These are phyloP conservation scores for Cuniculus paca DNA, from an alignment of 2,797 vertebrate species.

Conservation along the genomic window DNA sequence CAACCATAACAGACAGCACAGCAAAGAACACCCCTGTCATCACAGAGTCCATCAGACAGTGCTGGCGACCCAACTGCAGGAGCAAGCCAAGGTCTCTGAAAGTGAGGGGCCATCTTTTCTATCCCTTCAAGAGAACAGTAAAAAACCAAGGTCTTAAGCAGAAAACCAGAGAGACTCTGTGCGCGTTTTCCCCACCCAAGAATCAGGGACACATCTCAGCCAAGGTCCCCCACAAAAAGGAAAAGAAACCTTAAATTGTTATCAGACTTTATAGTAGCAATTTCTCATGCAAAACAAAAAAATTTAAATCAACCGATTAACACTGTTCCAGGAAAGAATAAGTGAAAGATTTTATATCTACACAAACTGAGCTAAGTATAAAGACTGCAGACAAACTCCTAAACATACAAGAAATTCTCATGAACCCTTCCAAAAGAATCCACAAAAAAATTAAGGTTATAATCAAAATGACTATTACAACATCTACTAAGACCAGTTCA, in stretches of 20 bases:
- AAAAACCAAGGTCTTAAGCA: neutral
- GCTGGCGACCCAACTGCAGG: neutral
- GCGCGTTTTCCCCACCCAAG: neutral
- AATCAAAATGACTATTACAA: neutral
- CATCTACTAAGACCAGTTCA: neutral
- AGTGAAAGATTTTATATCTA: neutral
- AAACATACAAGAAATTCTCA: neutral
- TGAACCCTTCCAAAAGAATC: neutral
- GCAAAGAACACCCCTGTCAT: neutral
- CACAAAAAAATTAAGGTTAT: neutral
- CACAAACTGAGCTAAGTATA: neutral
- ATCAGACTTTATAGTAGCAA: neutral
- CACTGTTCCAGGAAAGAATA: constrained; percentile 13
- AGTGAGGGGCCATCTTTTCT: neutral
- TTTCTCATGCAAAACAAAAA: neutral
- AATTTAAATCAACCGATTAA: neutral
- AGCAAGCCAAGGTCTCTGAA: neutral
- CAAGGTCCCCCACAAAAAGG: neutral
- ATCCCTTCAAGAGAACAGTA: neutral
- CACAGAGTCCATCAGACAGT: neutral
- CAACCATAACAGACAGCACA: fast-evolving
- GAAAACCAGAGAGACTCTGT: neutral
- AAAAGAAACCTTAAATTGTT: neutral
- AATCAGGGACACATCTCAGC: neutral
- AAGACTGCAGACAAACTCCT: neutral